Conservation (phyloP, 2,113 vertebrate species). For the Rhynchopsitta pachyrhyncha region DNA sequence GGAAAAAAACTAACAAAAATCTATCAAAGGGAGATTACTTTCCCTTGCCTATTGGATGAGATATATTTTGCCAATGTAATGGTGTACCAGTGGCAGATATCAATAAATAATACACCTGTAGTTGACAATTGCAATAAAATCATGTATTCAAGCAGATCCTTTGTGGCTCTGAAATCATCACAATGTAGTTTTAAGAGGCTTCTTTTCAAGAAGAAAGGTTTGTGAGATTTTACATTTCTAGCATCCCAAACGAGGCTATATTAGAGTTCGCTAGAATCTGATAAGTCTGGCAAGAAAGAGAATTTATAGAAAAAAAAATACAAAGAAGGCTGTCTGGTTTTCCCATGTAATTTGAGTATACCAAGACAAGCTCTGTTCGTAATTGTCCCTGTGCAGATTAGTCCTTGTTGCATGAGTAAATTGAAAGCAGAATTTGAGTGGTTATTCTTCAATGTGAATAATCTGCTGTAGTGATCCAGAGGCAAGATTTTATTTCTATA, state of each 20-base stretch:
- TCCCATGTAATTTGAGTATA: neutral
- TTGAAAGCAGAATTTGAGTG: neutral
- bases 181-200: neutral
- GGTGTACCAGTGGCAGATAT: neutral
- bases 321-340: neutral
- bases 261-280: neutral
- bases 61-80: neutral
- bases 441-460: neutral
- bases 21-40: neutral
- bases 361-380: neutral
- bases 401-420: neutral
- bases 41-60: neutral
- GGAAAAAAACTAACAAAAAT: neutral
- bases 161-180: neutral
- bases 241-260: neutral
- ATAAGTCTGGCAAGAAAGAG: neutral
- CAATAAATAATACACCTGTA: neutral
- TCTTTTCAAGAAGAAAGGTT: neutral
- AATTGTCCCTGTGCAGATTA: neutral
- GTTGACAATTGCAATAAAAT: neutral
- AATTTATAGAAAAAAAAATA: neutral
- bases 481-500: neutral
- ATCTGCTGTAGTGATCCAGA: neutral
- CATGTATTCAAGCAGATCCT: neutral
- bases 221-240: neutral